phyloP scores from a whole-genome alignment of 1,140 invertebrate genomes.

The Nasonia vitripennis region DNA sequence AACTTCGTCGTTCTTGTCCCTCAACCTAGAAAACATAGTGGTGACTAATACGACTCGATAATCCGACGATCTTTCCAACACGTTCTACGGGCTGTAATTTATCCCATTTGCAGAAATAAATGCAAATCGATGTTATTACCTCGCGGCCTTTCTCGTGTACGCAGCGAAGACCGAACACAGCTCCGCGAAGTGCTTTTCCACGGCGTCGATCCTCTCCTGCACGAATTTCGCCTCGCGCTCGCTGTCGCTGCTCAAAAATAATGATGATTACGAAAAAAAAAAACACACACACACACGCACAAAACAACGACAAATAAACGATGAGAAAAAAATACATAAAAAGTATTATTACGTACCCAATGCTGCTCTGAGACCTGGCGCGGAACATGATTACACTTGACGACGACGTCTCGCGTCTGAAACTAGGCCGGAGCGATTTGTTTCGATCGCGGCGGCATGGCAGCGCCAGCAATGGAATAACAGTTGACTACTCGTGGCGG shows the following conservation, averaged over 20 bases:
- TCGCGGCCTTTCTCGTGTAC: slow-evolving; percentile 82
- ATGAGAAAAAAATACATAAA: background rate
- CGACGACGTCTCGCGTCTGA: background rate
- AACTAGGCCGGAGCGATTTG: slow-evolving; percentile 20
- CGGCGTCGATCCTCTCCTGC: slow-evolving; percentile 81
- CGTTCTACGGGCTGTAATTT: background rate
- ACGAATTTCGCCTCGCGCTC: slow-evolving; percentile 84
- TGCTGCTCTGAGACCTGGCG: slow-evolving; percentile 62
- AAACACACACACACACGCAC: too few species aligned
- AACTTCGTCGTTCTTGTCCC: slow-evolving; percentile 83
- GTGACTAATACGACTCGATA: background rate
- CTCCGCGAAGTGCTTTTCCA: slow-evolving; percentile 83
- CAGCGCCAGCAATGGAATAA: slow-evolving; percentile 24
- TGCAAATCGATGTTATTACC: slow-evolving; percentile 63
- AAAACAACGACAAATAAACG: background rate
- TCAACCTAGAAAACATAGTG: slow-evolving; percentile 71
- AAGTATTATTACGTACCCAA: slow-evolving; percentile 61
- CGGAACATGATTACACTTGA: slow-evolving; percentile 60
- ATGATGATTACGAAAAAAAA: background rate
- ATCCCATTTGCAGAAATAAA: background rate
- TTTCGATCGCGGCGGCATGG: background rate
- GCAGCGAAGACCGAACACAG: slow-evolving; percentile 80
- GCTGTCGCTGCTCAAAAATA: slow-evolving; percentile 54
- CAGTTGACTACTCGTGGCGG: slow-evolving; percentile 60
- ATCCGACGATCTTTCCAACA: background rate